Percentiles rank a stretch among this genome's conserved stretches.
Evolutionary conservation across 2,888 invertebrate species (phyloP).

Genomic region (Eilema caniola): DNA sequence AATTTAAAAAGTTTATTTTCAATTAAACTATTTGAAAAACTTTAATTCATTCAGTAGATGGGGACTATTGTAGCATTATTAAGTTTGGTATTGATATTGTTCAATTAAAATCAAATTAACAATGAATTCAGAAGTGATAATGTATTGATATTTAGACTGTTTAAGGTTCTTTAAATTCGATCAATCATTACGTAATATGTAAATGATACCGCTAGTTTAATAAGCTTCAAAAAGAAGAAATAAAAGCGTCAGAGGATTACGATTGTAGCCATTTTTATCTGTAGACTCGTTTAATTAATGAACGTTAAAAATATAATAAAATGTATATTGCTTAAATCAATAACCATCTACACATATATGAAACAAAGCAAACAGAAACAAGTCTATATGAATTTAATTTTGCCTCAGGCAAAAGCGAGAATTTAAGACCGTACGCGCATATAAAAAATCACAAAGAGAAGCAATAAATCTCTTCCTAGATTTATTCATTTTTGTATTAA

Average conservation of each 20-base stretch:
- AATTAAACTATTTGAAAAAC: not conserved
- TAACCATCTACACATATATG: too few species aligned
- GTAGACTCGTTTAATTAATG: not conserved
- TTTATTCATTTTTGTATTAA: too few species aligned
- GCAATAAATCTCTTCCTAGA: too few species aligned
- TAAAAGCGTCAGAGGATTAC: not conserved
- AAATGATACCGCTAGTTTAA: not conserved
- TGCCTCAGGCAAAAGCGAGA: too few species aligned
- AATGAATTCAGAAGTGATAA: not conserved
- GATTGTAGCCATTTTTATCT: not conserved
- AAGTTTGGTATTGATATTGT: conserved; percentile 9
- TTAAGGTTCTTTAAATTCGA: not conserved
- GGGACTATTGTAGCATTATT: not conserved
- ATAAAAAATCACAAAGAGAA: too few species aligned
- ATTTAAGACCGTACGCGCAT: too few species aligned
- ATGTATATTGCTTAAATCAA: too few species aligned
- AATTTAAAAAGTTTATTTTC: not conserved
- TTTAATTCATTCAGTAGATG: conserved; percentile 4
- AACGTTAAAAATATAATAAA: too few species aligned
- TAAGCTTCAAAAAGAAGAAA: too few species aligned
- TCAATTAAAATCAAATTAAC: not conserved
- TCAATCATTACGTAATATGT: not conserved
- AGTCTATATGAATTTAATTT: too few species aligned
- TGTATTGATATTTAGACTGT: not conserved
- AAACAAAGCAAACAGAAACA: not conserved